Base-by-base conservation (phyloP, 1,140 invertebrate species). In the Sitodiplosis mosellana region DNA sequence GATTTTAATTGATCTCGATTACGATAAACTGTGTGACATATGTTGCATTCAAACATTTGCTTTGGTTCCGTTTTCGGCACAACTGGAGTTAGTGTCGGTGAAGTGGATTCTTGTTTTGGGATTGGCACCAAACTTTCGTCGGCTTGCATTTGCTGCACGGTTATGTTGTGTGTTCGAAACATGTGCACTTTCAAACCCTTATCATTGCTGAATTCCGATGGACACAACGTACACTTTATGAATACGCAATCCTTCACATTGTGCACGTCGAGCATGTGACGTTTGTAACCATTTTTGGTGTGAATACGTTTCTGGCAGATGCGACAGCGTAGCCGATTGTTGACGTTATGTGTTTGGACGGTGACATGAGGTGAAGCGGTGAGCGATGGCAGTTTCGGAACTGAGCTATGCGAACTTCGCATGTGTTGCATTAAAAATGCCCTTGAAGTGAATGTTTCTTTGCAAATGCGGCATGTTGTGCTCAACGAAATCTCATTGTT, bases 151-250 rank as follows among this genome's bases (percentile, higher is more conserved):
- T 43, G 41, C 12, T 43, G 41, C 3, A 43, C 41, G 41, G 41
- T 43, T 2, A 43, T 21, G 0, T 59, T 58, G 43, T 64, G 62
- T 48, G 61, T 59, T 50, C 64, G 64, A 38, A 61, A 64, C 50
- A 64, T 55, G 50, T 64, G 62, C 47, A 64, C 62, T 51, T 64
- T 64, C 1, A 64, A 49, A 0, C 62, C 62, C 53, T 64, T 64
- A 42, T 64, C 61, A 45, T 64, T 59, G 21, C 62, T 59, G 8
- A 64, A 64, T 38, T 64, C 62, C 0, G 62, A 62, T 33, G 63
- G 60, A 50, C 62, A 64, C 1, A 64, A 40, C 44, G 57, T 60
- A 45, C 62, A 64, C 21, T 63, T 64, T 45, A 64, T 64, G 38
- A 64, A 64, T 48, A 61, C 60, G 15, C 63, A 60, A 41, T 63